A percentile compares a stretch with the other conserved stretches of the same genome.
These are phyloP conservation scores for Ibidorhyncha struthersii DNA, from an alignment of 2,113 vertebrate species.

Conservation along the genomic window DNA sequence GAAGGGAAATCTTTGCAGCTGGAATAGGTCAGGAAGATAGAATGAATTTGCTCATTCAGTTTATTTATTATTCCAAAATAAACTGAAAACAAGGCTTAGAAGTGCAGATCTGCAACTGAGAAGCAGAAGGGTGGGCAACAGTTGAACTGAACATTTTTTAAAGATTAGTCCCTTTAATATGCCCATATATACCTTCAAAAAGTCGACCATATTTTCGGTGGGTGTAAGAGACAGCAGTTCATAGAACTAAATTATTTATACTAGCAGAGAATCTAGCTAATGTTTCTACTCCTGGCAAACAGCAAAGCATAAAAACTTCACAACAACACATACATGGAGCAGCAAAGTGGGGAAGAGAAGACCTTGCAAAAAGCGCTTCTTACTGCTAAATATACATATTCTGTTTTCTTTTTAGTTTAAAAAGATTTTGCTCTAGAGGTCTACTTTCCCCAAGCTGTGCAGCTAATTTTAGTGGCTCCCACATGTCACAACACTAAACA, in stretches of 20 bases:
- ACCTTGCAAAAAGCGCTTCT: not conserved
- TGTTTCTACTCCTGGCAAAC: not conserved
- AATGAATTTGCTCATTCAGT: not conserved
- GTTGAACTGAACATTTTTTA: not conserved
- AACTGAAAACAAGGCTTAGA: not conserved
- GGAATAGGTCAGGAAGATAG: not conserved
- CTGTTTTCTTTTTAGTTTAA: not conserved
- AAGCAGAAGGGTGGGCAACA: not conserved
- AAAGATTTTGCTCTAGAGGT: not conserved
- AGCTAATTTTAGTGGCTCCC: not conserved
- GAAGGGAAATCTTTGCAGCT: not conserved
- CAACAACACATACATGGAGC: not conserved
- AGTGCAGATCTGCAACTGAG: not conserved
- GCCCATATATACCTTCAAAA: not conserved
- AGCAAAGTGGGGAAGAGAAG: not conserved
- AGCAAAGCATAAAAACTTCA: not conserved
- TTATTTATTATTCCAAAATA: not conserved
- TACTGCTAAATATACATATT: not conserved
- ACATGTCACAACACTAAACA: not conserved
- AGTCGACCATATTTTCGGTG: slow-evolving; percentile 17
- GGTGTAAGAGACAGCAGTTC: not conserved
- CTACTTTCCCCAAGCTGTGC: not conserved
- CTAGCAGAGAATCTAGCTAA: not conserved
- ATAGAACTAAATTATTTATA: not conserved
- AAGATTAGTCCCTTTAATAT: slow-evolving; percentile 43